phyloP scores from a whole-genome alignment of 2,113 vertebrate genomes.

The Oreocharis arfaki region DNA sequence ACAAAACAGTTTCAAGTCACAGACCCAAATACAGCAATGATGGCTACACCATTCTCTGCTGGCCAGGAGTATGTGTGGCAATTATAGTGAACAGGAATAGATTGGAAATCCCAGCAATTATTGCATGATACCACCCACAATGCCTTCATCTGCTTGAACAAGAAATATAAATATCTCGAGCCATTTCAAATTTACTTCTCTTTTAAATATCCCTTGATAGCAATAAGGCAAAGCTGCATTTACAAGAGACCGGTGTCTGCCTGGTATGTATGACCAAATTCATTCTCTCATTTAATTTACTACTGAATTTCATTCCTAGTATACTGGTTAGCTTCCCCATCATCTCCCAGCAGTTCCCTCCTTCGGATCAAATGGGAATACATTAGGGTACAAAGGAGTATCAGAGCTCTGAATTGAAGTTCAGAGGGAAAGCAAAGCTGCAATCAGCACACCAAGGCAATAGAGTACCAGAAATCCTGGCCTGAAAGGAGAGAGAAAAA shows the following conservation, averaged over 20 bases:
- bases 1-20: background rate
- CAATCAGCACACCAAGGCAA: background rate
- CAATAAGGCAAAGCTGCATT: background rate
- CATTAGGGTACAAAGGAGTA: background rate
- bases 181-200: background rate
- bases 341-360: background rate
- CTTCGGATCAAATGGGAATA: background rate
- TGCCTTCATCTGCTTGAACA: background rate
- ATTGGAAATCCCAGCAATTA: background rate
- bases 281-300: background rate
- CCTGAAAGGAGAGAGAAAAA: background rate
- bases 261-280: background rate
- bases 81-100: background rate
- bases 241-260: background rate
- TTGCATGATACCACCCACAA: no score
- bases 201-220: background rate
- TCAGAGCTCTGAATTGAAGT: background rate
- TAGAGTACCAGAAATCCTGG: background rate
- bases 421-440: background rate
- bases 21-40: background rate
- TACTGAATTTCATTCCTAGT: background rate
- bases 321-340: background rate
- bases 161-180: background rate
- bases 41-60: background rate
- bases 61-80: background rate